phyloP scores from a whole-genome alignment of 2,888 invertebrate species.

The Hypolimnas misippus region DNA sequence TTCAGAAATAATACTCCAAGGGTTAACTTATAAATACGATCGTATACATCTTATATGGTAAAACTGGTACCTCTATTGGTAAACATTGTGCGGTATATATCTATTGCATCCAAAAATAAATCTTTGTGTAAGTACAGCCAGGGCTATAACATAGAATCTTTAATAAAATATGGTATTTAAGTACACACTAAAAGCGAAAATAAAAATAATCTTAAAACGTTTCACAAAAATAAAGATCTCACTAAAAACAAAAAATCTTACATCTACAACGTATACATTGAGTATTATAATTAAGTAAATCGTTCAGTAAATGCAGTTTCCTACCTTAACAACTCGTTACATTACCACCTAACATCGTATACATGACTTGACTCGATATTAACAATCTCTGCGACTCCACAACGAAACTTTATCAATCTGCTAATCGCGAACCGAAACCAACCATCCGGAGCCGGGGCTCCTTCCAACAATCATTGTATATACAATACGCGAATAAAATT shows the following conservation, averaged over 20 bases:
- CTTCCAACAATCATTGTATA: conserved; percentile 68
- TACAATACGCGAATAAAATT: conserved; percentile 78
- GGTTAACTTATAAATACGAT: conserved; percentile 70
- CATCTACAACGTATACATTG: conserved; percentile 80
- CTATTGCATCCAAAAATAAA: conserved; percentile 52
- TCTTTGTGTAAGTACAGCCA: conserved; percentile 61
- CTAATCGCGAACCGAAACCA: conserved; percentile 67
- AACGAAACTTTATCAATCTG: conserved; percentile 61
- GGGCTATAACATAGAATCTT: conserved; percentile 48
- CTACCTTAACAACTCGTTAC: conserved; percentile 70
- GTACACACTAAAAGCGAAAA: conserved; percentile 55
- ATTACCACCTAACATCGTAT: conserved; percentile 72
- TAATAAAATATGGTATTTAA: conserved; percentile 55
- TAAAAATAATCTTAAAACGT: conserved; percentile 56
- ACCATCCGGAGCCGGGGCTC: conserved; percentile 54
- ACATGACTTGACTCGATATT: conserved; percentile 70
- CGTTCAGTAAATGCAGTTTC: conserved; percentile 77
- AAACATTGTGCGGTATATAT: conserved; percentile 54
- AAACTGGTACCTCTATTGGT: conserved; percentile 61
- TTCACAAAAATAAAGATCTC: conserved; percentile 70
- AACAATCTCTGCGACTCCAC: conserved; percentile 54
- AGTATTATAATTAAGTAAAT: conserved; percentile 78
- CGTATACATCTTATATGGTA: conserved; percentile 74
- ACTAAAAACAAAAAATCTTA: conserved; percentile 74
- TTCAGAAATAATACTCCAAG: conserved; percentile 78